Evolutionary conservation across 2,113 vertebrate species (phyloP).

Genomic region (Diadophis punctatus): DNA sequence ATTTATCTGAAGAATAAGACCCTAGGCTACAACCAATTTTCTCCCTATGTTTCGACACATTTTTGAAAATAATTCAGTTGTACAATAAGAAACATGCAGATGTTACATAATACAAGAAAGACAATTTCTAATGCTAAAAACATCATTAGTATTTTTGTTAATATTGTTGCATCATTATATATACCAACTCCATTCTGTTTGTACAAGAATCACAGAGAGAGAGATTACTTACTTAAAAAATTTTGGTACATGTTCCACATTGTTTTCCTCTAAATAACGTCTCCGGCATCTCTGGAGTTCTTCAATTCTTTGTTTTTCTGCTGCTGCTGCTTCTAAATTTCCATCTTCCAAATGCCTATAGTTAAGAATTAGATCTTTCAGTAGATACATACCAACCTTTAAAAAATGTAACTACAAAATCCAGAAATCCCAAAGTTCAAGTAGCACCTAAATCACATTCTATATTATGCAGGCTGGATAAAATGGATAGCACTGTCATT

Average conservation of each 20-base stretch:
- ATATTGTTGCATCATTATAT: background rate
- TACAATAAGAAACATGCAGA: background rate
- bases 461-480: background rate
- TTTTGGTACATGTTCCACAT: conserved; percentile 86
- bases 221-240: conserved; percentile 90
- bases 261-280: conserved; percentile 89
- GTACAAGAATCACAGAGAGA: background rate
- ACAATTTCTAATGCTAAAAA: background rate
- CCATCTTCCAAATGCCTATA: conserved; percentile 89
- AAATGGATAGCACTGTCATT: background rate
- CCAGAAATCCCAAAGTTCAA: background rate
- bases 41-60: background rate
- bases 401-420: background rate
- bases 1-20: background rate
- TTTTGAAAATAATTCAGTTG: background rate
- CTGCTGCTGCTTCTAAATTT: conserved; percentile 84
- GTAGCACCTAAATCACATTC: background rate
- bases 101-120: background rate
- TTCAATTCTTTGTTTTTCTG: conserved; percentile 94
- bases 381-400: background rate
- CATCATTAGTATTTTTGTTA: background rate
- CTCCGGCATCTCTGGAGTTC: conserved; percentile 88
- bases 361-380: conserved; percentile 43
- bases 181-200: background rate
- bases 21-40: background rate